Percentiles rank a stretch among this genome's conserved stretches.
These are phyloP conservation scores for Leptinotarsa defecta DNA, from an alignment of 1,140 invertebrate species.

Conservation along the genomic window DNA sequence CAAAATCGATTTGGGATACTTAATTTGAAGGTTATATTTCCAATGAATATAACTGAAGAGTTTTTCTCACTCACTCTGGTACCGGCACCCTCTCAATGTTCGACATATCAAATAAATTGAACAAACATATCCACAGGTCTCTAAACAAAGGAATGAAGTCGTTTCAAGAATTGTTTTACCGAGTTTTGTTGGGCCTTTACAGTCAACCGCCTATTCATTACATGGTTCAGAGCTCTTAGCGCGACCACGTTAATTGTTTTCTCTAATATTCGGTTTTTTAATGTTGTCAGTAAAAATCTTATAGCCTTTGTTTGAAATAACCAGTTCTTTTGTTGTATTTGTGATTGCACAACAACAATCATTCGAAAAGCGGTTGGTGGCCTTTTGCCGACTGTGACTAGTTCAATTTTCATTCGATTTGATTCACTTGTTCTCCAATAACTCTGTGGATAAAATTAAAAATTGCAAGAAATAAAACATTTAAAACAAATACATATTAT, in stretches of 20 bases:
- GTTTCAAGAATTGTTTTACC: slow-evolving; percentile 18
- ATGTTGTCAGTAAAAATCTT: slow-evolving; percentile 14
- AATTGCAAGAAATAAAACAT: no score
- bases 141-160: slow-evolving; percentile 21
- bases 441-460: no score
- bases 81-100: background rate
- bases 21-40: no score
- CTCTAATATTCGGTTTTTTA: slow-evolving; percentile 18
- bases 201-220: slow-evolving; percentile 20
- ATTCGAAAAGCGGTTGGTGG: background rate
- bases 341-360: background rate
- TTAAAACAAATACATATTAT: no score
- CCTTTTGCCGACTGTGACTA: no score
- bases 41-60: no score
- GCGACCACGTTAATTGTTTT: slow-evolving; percentile 21
- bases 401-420: no score
- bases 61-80: no score
- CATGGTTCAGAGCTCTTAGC: slow-evolving; percentile 21
- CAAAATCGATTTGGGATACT: no score
- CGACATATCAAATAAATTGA: background rate
- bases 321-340: slow-evolving; percentile 2
- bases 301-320: background rate
- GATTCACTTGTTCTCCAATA: no score
- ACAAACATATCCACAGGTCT: slow-evolving; percentile 1
- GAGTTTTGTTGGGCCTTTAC: slow-evolving; percentile 11